Base-by-base conservation (phyloP, 2,888 invertebrate species). In the Asteroscopus sphinx region DNA sequence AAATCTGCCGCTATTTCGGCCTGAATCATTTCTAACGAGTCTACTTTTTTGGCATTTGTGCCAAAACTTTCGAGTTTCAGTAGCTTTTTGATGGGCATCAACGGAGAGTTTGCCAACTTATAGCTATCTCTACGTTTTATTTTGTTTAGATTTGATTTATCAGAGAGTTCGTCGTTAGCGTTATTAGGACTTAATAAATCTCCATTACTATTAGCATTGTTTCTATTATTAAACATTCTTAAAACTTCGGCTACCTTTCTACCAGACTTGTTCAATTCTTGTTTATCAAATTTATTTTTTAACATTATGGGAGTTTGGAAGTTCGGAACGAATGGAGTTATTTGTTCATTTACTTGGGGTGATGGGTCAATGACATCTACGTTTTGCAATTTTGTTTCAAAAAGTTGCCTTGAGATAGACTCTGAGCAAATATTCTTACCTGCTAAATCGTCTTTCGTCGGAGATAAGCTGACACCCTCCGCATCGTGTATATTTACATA, bases 41-140 rank as follows among this genome's bases (percentile, higher is more conserved):
- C 86, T 53, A 91, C 91, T 85, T 94, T 94, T 83, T 93, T 94
- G 54, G 90, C 79, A 62, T 85, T 87, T 71, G 79, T 84, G 60
- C 88, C 82, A 80, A 94, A 94, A 78, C 86, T 93, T 76, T 95
- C 95, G 21, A 93, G 85, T 82, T 94, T 95, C 40, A 95, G 85
- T 69, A 95, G 93, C 83, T 95, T 96, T 87, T 95, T 96, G 46
- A 96, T 96, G 32, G 95, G 95, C 89, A 96, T 95, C 66, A 96
- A 95, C 17, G 96, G 96, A 71, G 96, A 96, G 89, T 97, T 97
- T 12, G 98, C 98, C 87, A 97, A 95, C 69, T 97, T 96, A 85
- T 98, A 98, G 89, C 97, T 98, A 86, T 98, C 97, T 85, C 97
- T 97, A 60, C 98, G 96, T 88, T 97, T 97, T 41, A 97, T 94